These are phyloP conservation scores for Drosophila pectinifera DNA, from an alignment of 1,140 invertebrate genomes.

Conservation along the genomic window DNA sequence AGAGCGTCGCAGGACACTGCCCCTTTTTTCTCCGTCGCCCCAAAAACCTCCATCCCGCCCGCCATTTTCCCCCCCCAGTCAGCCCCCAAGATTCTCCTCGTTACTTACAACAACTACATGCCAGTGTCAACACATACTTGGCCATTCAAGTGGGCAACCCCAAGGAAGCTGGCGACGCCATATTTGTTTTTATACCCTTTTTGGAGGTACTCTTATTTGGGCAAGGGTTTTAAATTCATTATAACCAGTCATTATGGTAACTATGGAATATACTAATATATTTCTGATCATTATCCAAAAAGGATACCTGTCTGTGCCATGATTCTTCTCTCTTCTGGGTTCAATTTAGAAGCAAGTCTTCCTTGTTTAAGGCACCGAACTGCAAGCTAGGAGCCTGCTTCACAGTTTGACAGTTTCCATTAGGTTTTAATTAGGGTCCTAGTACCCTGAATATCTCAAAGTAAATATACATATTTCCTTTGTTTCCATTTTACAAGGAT, in stretches of 20 bases:
- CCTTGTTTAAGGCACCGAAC: too few relatives aligned
- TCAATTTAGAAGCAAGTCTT: too few relatives aligned
- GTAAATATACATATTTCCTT: too few relatives aligned
- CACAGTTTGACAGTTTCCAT: too few relatives aligned
- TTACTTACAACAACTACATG: conserved; percentile 84
- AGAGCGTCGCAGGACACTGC: conserved; percentile 71
- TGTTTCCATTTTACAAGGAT: background rate
- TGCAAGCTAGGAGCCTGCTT: too few relatives aligned
- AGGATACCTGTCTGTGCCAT: too few relatives aligned
- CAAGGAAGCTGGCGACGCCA: conserved; percentile 57
- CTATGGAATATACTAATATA: too few relatives aligned
- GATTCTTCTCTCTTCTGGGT: too few relatives aligned
- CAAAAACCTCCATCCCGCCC: background rate
- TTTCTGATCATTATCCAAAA: too few relatives aligned
- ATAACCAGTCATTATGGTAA: too few relatives aligned
- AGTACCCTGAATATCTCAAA: too few relatives aligned
- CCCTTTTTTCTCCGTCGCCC: conserved; percentile 1
- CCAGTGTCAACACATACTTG: conserved; percentile 85
- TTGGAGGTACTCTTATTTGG: background rate
- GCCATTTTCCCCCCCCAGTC: background rate
- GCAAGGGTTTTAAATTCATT: accelerated
- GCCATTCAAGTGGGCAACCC: conserved; percentile 79
- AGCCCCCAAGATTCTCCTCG: conserved; percentile 32
- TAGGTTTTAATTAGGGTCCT: too few relatives aligned
- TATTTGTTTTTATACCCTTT: conserved; percentile 62